A percentile compares a stretch with the other conserved stretches of the same genome.
These are phyloP conservation scores for Percina caprodes DNA, from an alignment of 2,113 vertebrate genomes.

Conservation along the genomic window DNA sequence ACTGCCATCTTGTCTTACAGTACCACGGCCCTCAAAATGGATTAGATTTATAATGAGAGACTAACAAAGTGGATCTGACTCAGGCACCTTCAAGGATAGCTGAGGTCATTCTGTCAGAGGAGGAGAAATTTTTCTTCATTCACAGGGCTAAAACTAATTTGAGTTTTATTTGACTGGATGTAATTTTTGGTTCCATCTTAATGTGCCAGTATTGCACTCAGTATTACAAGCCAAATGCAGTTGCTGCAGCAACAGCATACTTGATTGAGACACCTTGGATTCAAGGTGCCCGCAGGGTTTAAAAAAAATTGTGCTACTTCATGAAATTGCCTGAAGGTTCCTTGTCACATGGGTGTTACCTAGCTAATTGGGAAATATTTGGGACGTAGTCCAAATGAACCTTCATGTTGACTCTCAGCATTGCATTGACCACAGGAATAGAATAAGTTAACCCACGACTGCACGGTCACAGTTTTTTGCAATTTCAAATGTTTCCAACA, in stretches of 20 bases:
- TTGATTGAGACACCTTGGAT: not conserved
- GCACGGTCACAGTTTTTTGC: too few species aligned
- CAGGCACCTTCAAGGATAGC: not conserved
- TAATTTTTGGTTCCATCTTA: conserved; percentile 9
- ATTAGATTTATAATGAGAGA: conserved; percentile 17
- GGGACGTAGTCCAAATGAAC: too few species aligned
- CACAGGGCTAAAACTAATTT: not conserved
- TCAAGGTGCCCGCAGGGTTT: not conserved
- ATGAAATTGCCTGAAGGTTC: too few species aligned
- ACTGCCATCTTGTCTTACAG: conserved; percentile 16
- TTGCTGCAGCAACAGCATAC: not conserved
- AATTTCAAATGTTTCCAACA: too few species aligned
- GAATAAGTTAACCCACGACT: too few species aligned
- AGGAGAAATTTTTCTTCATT: conserved; percentile 7
- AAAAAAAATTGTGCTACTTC: too few species aligned
- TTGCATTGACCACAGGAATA: too few species aligned
- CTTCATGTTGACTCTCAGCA: too few species aligned
- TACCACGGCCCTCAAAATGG: not conserved
- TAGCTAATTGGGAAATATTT: too few species aligned
- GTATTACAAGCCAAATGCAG: not conserved
- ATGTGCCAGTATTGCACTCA: not conserved
- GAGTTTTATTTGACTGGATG: not conserved
- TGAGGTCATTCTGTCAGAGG: conserved; percentile 7
- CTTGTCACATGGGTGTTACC: too few species aligned
- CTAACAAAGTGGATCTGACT: conserved; percentile 18